Evolutionary conservation across 2,888 invertebrate species (phyloP), one percentile per base, ranked within the genome.

Genomic region (Morpho deidamia): DNA sequence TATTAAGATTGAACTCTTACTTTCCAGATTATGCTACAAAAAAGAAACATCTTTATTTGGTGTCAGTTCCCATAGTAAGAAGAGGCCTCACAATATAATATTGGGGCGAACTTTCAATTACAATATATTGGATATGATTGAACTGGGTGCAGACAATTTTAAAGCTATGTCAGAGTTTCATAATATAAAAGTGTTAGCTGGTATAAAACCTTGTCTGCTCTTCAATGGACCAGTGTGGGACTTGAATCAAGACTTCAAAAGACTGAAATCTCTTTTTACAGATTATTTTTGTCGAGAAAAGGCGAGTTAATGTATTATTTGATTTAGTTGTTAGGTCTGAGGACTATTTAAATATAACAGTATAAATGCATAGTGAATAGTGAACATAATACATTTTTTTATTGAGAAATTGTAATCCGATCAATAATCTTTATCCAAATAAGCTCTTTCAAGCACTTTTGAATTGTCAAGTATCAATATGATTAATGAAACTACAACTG

Each of bases 141-240:
- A 99, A 83, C 92, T 99, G 53, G 97, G 97, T 9, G 92, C 99
- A 14, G 96, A 96, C 51, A 92, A 93, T 51, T 98, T 93, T 75
- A 93, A 93, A 74, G 91, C 95, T 0, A 91, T 99, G 78, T 85
- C 92, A 11, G 95, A 96, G 43, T 97, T 98, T 70, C 93, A 93
- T 59, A 92, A 92, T 52, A 92, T 94, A 50, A 97, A 96, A 78
- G 92, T 96, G 32, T 82, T 94, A 0, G 83, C 93, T 5, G 98
- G 97, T 7, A 92, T 94, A 0, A 99, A 99, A 80, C 99, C 99
- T 0, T 95, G 97, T 69, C 80, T 99, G 5, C 78, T 98, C 12
- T 98, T 99, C 72, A 94, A 96, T 77, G 99, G 99, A 0, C 95
- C 97, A 44, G 91, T 93, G 2, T 99, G 99, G 94, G 95, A 97